These are phyloP conservation scores for Hormiphora californensis DNA, from an alignment of 37 sponge, comb jelly and placozoan species.

Conservation along the genomic window DNA sequence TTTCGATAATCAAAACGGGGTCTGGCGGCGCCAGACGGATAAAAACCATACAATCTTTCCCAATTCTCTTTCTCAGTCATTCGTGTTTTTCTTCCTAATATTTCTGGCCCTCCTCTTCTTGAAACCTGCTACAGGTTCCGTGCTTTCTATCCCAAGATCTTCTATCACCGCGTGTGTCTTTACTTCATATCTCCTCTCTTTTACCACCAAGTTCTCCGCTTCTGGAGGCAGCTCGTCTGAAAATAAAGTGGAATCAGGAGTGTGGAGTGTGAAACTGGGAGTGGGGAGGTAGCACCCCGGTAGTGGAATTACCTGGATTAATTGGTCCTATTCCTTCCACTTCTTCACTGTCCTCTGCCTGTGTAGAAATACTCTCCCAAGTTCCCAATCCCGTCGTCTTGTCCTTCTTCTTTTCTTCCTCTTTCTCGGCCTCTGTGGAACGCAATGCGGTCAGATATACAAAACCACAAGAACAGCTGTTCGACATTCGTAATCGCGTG, in stretches of 20 bases:
- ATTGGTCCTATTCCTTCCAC: too few species aligned
- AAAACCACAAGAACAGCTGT: too few species aligned
- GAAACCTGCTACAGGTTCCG: not conserved
- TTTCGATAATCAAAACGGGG: too few species aligned
- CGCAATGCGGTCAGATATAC: too few species aligned
- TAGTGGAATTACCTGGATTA: too few species aligned
- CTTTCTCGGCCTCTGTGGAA: not conserved
- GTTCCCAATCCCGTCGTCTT: not conserved
- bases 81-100: not conserved
- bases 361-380: not conserved
- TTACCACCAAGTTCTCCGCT: not conserved
- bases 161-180: slow-evolving; percentile 9
- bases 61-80: too few species aligned
- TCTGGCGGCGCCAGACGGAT: too few species aligned
- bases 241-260: too few species aligned
- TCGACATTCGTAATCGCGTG: too few species aligned
- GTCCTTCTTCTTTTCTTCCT: not conserved
- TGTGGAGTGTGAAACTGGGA: too few species aligned
- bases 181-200: not conserved
- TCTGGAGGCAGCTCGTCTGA: slow-evolving; percentile 1
- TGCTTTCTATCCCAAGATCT: not conserved
- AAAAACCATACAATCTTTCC: too few species aligned
- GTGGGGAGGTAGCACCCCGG: too few species aligned
- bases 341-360: not conserved
- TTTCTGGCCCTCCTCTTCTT: slow-evolving; percentile 6